A percentile compares a stretch with the other conserved stretches of the same genome.
Evolutionary conservation across 1,140 invertebrate genomes (phyloP).

Genomic region (Stenopsyche tienmushanensis): DNA sequence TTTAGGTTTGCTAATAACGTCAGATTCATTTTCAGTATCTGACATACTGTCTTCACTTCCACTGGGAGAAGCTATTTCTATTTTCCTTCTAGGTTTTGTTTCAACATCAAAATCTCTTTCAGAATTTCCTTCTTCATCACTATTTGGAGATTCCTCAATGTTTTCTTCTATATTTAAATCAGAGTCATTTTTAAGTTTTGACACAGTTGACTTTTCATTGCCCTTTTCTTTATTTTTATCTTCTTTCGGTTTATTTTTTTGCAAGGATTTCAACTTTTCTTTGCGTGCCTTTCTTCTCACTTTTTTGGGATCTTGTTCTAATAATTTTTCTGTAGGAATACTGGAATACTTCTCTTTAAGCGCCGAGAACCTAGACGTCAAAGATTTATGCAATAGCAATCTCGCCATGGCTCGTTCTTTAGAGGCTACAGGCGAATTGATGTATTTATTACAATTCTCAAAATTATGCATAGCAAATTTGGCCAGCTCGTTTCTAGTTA

Average conservation of each 20-base stretch:
- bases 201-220: neutral
- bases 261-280: too few relatives aligned
- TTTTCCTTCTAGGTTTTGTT: too few relatives aligned
- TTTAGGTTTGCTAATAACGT: too few relatives aligned
- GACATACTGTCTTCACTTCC: too few relatives aligned
- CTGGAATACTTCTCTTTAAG: conserved; percentile 28
- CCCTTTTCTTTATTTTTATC: conserved; percentile 7
- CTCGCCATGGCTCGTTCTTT: conserved; percentile 37
- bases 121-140: neutral
- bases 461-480: conserved; percentile 37
- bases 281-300: conserved; percentile 29
- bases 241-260: conserved; percentile 10
- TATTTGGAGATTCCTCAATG: conserved; percentile 2
- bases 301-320: conserved; percentile 34
- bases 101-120: too few relatives aligned
- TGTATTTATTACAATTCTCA: conserved; percentile 28
- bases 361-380: conserved; percentile 21
- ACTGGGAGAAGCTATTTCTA: too few relatives aligned
- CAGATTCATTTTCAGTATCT: too few relatives aligned
- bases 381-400: conserved; percentile 27
- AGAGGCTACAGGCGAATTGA: conserved; percentile 33
- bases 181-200: neutral
- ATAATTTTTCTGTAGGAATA: conserved; percentile 28
- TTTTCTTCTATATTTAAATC: neutral
- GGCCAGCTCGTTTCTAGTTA: conserved; percentile 28